Evolutionary conservation across 2,888 invertebrate species (phyloP).

Genomic region (Mimumesa dahlbomi): DNA sequence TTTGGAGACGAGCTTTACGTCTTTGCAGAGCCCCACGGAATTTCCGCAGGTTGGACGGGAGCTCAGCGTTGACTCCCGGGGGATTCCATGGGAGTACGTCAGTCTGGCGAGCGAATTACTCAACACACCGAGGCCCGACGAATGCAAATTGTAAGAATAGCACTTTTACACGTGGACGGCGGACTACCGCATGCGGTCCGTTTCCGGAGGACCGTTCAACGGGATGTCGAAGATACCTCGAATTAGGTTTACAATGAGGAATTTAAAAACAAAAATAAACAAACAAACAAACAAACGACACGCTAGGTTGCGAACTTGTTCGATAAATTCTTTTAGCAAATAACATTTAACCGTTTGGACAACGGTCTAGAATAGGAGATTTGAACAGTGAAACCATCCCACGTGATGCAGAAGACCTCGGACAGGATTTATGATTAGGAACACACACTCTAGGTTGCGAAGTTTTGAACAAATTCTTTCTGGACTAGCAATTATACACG

Average conservation of each 20-base stretch:
- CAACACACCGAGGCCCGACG: slow-evolving; percentile 71
- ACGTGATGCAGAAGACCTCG: background rate
- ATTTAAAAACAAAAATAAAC: too few relatives aligned
- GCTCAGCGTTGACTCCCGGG: slow-evolving; percentile 77
- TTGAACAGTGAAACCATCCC: background rate
- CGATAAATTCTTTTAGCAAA: background rate
- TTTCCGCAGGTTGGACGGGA: slow-evolving; percentile 76
- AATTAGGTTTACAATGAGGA: slow-evolving; percentile 17
- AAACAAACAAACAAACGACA: too few relatives aligned
- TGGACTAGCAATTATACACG: background rate
- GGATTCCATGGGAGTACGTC: slow-evolving; percentile 81
- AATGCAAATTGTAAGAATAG: slow-evolving; percentile 75
- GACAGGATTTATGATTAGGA: background rate
- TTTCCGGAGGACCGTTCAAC: slow-evolving; percentile 9
- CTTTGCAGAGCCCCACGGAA: slow-evolving; percentile 83
- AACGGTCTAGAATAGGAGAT: background rate
- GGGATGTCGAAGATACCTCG: slow-evolving; percentile 6
- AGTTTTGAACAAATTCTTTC: background rate
- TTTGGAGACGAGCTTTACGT: slow-evolving; percentile 89
- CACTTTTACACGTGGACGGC: slow-evolving; percentile 38
- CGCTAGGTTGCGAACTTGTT: background rate
- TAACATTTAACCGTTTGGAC: background rate
- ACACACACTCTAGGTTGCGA: background rate
- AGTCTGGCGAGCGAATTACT: slow-evolving; percentile 78
- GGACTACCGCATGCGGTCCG: slow-evolving; percentile 6